These are phyloP conservation scores for Valencia hispanica DNA, from an alignment of 2,797 vertebrate species.

Conservation along the genomic window DNA sequence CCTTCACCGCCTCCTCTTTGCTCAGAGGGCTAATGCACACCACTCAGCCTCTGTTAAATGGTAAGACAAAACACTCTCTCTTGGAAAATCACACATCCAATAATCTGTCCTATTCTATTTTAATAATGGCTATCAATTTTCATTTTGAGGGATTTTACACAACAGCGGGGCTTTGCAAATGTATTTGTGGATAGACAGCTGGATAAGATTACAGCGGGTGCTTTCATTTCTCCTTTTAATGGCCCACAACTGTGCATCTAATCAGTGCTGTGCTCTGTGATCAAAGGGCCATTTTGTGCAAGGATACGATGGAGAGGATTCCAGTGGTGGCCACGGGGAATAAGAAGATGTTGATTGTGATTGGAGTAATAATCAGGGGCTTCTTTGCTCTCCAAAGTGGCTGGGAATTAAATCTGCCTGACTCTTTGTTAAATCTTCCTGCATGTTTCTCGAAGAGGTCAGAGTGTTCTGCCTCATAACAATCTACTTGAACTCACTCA, in stretches of 20 bases:
- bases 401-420: slow-evolving; percentile 20
- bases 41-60: slow-evolving; percentile 90
- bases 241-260: slow-evolving; percentile 12
- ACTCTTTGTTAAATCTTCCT: slow-evolving; percentile 15
- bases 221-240: slow-evolving; percentile 37
- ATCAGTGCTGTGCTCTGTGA: slow-evolving; percentile 35
- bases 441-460: slow-evolving; percentile 20
- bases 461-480: slow-evolving; percentile 10
- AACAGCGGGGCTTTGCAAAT: slow-evolving; percentile 2
- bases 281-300: slow-evolving; percentile 22
- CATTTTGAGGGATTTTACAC: slow-evolving; percentile 6
- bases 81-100: background rate
- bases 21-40: slow-evolving; percentile 85
- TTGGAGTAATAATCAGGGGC: slow-evolving; percentile 25
- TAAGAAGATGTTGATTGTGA: slow-evolving; percentile 14
- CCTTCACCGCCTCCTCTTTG: slow-evolving; percentile 78
- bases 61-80: slow-evolving; percentile 80
- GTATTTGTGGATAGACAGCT: slow-evolving; percentile 16
- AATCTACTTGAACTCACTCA: slow-evolving; percentile 29
- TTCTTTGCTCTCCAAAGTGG: slow-evolving; percentile 9
- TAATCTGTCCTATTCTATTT: background rate
- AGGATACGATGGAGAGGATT: slow-evolving; percentile 25
- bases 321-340: slow-evolving; percentile 8
- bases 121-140: background rate
- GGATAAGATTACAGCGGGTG: slow-evolving; percentile 40